Base-by-base conservation (phyloP, 2,797 vertebrate genomes). In the Anguilla obscura region DNA sequence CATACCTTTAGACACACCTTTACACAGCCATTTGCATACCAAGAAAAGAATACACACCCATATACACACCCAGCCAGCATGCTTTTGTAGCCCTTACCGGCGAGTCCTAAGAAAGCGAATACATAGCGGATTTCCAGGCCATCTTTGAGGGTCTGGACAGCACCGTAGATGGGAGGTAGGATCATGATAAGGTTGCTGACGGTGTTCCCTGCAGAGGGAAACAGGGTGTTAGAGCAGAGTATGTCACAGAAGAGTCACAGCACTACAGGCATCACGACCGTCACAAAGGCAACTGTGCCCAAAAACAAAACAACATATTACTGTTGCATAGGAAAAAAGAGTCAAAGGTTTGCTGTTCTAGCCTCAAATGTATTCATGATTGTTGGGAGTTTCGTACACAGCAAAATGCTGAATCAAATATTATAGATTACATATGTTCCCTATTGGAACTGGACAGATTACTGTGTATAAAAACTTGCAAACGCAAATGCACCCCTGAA, bases 141-240 rank as follows among this genome's bases (percentile, higher is more conserved):
- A n/a, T 97, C 96, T 90, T 93, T 97, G 90, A 94, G 94, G 5
- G 97, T 97, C 93, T 98, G 98, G 90, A 99, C 93, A 89, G 97
- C 98, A 90, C 98, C 98, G 88, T 95, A 98, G 89, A 99, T 94
- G 79, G 99, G 98, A 95, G 99, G 98, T 91, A 99, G 94, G 93
- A 99, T 99, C 98, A 99, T 99, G 92, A 99, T 98, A 96, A 99
- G 96, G 95, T 99, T 99, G 95, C 98, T 99, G 94, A 99, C 96
- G 27, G 99, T 99, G 95, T 99, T 99, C 98, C 98, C 99, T 99
- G 87, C 24, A 36, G 54, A 58, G 60, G 21, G n/a, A 58, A 74
- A 88, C 33, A 58, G 12, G 18, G 24, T 0, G 80, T 84, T 85
- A 87, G 69, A 71, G 12, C 27, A 24, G 21, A 18, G 21, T 8